Evolutionary conservation across 2,888 invertebrate genomes (phyloP), one percentile per base, ranked within the genome.

Genomic region (Eupithecia dodoneata): DNA sequence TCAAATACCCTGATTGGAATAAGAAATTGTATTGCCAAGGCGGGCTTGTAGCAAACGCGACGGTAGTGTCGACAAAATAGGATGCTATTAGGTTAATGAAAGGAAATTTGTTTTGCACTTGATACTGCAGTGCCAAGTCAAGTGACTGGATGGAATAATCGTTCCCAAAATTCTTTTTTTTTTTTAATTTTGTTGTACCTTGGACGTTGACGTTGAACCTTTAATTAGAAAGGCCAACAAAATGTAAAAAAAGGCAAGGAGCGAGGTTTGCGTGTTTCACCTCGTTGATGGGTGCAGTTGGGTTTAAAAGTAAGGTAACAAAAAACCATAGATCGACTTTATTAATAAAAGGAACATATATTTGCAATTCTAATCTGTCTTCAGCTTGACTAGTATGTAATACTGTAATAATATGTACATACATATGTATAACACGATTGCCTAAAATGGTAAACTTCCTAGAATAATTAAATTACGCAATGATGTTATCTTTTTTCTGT

Each of bases 91-190:
- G 75, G 71, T 81, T 80, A 77, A 80, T 79, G 30, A 59, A 74
- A 42, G 75, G 63, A 69, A 77, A 71, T 18, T 75, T 63, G 74
- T 73, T 66, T 76, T 78, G 79, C 80, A 84, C 79, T 84, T 80
- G 77, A 84, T 85, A 82, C 81, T 83, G 83, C 84, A 87, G 90
- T 91, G 90, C 90, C 91, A 91, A 91, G 87, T 84, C 91, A 91
- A 91, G 87, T 84, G 84, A 82, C 79, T 71, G 74, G 15, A 74
- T n/a, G n/a, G n/a, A 44, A 75, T 77, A 74, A 71, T 76, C 42
- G 5, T 63, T 63, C 63, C 63, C 63, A 63, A 63, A 30, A 30
- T 30, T 30, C 30, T 30, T 30, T 30, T 30, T 30, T 30, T 30
- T 30, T 30, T 30, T 30, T 30, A 30, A 30, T 30, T 30, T 30